phyloP scores from a whole-genome alignment of 2,888 invertebrate species.

The Orthosia cruda region DNA sequence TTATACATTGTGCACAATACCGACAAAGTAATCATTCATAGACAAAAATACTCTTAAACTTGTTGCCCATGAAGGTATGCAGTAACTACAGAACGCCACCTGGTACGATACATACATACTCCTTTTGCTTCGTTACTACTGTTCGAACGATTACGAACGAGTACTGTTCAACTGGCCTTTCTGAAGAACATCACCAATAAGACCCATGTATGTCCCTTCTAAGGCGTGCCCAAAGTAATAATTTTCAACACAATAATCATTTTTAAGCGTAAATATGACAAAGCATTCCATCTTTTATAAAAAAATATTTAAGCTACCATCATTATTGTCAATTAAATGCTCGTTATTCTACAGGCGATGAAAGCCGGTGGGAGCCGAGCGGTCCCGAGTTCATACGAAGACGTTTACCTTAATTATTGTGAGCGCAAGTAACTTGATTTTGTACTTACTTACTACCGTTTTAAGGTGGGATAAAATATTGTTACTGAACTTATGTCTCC shows the following conservation, averaged over 20 bases:
- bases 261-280: conserved; percentile 2
- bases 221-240: background rate
- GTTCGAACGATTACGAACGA: no score
- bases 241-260: background rate
- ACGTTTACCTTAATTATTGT: conserved; percentile 44
- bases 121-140: no score
- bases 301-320: conserved; percentile 31
- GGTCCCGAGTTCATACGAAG: conserved; percentile 31
- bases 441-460: conserved; percentile 28
- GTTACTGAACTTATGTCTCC: no score
- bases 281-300: background rate
- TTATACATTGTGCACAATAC: no score
- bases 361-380: conserved; percentile 35
- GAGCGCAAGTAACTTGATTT: conserved; percentile 45
- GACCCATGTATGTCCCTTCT: no score
- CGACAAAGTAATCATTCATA: no score
- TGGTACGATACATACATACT: no score
- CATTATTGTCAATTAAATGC: conserved; percentile 60
- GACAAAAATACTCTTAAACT: no score
- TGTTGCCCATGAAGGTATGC: no score
- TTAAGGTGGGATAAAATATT: conserved; percentile 5
- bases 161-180: no score
- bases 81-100: no score
- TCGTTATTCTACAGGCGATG: conserved; percentile 40
- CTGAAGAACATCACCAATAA: no score